Conservation (phyloP, 2,888 invertebrate species). For the Pyrocoelia pectoralis region DNA sequence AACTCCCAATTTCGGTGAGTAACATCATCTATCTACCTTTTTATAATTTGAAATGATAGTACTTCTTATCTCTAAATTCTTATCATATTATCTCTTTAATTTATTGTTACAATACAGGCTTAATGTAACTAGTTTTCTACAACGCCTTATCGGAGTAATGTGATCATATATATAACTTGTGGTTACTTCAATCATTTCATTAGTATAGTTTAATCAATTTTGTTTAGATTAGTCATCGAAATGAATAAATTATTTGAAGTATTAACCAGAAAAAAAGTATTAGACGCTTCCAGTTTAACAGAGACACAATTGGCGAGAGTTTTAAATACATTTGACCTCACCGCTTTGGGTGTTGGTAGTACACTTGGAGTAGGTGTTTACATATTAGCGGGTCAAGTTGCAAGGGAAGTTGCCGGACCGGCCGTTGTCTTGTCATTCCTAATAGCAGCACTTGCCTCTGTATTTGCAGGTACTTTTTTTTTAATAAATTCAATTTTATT, state of each 20-base stretch:
- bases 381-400: constrained; percentile 85
- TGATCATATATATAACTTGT: too few relatives aligned
- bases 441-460: constrained; percentile 86
- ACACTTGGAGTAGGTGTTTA: constrained; percentile 92
- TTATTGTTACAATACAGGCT: too few relatives aligned
- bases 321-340: constrained; percentile 81
- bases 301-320: constrained; percentile 70
- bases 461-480: constrained; percentile 76
- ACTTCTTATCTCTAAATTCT: too few relatives aligned
- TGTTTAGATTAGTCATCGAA: not conserved
- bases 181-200: not conserved
- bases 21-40: too few relatives aligned
- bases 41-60: too few relatives aligned
- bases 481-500: not conserved
- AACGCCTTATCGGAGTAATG: too few relatives aligned
- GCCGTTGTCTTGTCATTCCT: constrained; percentile 86
- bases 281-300: constrained; percentile 52
- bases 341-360: constrained; percentile 82
- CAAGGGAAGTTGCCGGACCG: constrained; percentile 83
- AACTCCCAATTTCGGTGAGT: too few relatives aligned
- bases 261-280: constrained; percentile 53
- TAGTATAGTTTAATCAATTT: not conserved
- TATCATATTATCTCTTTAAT: too few relatives aligned
- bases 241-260: constrained; percentile 46
- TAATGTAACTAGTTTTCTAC: too few relatives aligned